A percentile compares a stretch with the other conserved stretches of the same genome.
Conservation (phyloP, 2,888 invertebrate species). For the Cyclophora albipunctata region DNA sequence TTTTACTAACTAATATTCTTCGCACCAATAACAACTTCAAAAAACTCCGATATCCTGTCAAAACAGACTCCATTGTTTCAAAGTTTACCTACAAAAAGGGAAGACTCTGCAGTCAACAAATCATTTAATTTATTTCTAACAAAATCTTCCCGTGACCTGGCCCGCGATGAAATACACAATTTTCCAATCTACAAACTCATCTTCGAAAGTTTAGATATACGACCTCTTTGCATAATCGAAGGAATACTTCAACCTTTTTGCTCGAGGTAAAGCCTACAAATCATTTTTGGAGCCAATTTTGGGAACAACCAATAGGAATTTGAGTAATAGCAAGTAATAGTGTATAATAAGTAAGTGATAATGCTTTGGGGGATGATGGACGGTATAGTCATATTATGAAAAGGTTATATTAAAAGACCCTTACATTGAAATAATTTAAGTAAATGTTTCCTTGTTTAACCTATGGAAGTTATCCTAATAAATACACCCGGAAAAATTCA, state of each 20-base stretch:
- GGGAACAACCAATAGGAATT: constrained; percentile 2
- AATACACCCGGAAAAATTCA: too few species aligned
- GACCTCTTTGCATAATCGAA: constrained; percentile 21
- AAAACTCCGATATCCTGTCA: too few species aligned
- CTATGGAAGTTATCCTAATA: too few species aligned
- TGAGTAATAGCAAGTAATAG: too few species aligned
- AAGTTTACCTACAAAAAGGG: constrained; percentile 3
- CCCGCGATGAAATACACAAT: constrained; percentile 4
- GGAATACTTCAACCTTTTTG: constrained; percentile 15
- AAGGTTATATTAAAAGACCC: too few species aligned
- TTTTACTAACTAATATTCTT: too few species aligned
- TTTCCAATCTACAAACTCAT: constrained; percentile 12
- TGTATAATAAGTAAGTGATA: too few species aligned
- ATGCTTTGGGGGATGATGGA: too few species aligned
- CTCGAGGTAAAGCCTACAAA: constrained; percentile 9
- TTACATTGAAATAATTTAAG: too few species aligned
- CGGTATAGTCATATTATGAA: too few species aligned
- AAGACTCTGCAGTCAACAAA: not conserved
- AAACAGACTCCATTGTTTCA: not conserved
- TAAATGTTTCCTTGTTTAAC: too few species aligned
- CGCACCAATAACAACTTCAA: too few species aligned
- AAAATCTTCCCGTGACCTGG: not conserved
- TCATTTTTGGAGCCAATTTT: constrained; percentile 7
- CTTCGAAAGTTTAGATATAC: constrained; percentile 7
- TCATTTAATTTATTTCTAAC: not conserved